Evolutionary conservation across 1,140 invertebrate genomes (phyloP), one percentile per base, ranked within the genome.

Genomic region (Drosophila teissieri): DNA sequence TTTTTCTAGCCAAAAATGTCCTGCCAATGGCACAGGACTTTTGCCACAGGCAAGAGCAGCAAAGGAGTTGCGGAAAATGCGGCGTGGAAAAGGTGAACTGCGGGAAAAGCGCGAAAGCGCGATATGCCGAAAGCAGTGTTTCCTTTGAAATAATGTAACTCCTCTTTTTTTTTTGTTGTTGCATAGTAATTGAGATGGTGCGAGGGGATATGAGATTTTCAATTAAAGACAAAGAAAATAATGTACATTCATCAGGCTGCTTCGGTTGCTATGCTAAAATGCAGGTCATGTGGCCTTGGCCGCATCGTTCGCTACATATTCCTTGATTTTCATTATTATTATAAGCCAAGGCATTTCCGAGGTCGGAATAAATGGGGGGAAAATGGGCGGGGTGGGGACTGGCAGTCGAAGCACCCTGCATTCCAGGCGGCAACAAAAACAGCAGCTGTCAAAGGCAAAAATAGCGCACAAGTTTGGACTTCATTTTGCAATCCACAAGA

Each of bases 401-500:
- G 44, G 7, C 17, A 19, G 49, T 19, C 42, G 58, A 40, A 56
- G 19, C 17, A 6, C n/a, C 61, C 36, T n/a, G 64, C 22, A 70
- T 70, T 34, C 24, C 40, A 31, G 15, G 11, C 22, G 15, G 51
- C 49, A 19, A 44, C 40, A 54, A 61, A 60, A 57, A 36, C 36
- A 52, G 60, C 74, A 42, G 51, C 81, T 81, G 78, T 81, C 83
- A 86, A 86, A 82, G 82, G 78, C 69, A 69, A 75, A 81, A 86
- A 88, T 72, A 78, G 68, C 78, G 46, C 56, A 80, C 45, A 83
- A 65, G 78, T 53, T 80, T 78, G 78, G 78, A 86, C 83, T 86
- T 86, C 74, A 88, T 86, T 86, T 82, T 73, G 70, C 65, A 77
- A 82, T 64, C 78, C 82, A 70, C 78, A 88, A 75, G 83, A 85